A percentile compares a stretch with the other conserved stretches of the same genome.
Evolutionary conservation across 2,113 vertebrate species (phyloP).

Genomic region (Gallinago media): DNA sequence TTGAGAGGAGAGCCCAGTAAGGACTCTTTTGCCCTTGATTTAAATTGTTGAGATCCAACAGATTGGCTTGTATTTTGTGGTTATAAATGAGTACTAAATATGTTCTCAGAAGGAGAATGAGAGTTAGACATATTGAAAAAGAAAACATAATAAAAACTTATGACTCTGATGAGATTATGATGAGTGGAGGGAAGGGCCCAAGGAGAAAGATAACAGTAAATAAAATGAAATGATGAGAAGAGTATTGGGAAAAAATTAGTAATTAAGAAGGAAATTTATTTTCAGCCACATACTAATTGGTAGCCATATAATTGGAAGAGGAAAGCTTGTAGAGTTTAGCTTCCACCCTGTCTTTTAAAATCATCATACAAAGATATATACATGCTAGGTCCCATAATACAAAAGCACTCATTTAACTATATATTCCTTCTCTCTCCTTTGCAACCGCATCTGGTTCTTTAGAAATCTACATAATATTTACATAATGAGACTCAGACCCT

Average conservation of each 20-base stretch:
- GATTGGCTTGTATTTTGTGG: background rate
- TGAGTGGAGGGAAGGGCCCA: background rate
- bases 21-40: background rate
- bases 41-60: background rate
- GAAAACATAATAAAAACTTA: constrained; percentile 29
- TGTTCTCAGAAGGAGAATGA: background rate
- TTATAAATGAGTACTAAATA: constrained; percentile 20
- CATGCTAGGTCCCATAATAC: background rate
- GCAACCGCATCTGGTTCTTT: background rate
- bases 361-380: background rate
- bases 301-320: background rate
- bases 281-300: background rate
- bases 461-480: constrained; percentile 31
- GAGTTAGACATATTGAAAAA: background rate
- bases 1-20: background rate
- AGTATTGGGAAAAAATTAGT: background rate
- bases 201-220: constrained; percentile 12
- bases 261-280: constrained; percentile 1
- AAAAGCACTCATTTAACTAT: background rate
- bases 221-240: background rate
- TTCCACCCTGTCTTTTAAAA: background rate
- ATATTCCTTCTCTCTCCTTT: background rate
- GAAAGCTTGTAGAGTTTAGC: background rate
- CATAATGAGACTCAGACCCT: constrained; percentile 11
- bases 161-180: background rate